Evolutionary conservation across 2,888 invertebrate species (phyloP), one percentile per base, ranked within the genome.

Genomic region (Tetragnatha montana): DNA sequence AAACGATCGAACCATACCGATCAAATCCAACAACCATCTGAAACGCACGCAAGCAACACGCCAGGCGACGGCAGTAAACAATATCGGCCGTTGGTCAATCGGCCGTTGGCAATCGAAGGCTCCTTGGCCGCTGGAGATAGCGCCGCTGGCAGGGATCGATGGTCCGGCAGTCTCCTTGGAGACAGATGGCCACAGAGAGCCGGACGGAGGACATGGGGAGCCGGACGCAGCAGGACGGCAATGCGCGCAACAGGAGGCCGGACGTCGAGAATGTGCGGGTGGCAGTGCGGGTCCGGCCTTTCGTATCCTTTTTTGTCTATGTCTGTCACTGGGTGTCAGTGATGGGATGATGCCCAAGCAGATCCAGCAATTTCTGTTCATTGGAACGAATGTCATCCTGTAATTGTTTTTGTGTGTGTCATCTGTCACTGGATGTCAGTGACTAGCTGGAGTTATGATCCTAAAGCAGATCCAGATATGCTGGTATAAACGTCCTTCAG

Each of bases 281-380:
- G n/a, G 95, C 95, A 4, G 95, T 95, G 12, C 92, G 95, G 71
- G 94, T 95, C 68, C 93, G 95, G 50, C 95, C 95, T 86, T 95
- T 95, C 91, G 93, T 93, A 93, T 93, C 93, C 93, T 93, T 93
- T 92, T 17, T 47, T 47, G 71, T 35, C 8, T 70, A 49, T 47
- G 19, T 49, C 14, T 81, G n/a, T 1, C 22, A 17, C 0, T 19
- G n/a, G 10, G 4, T 35, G 35, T 4, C 35, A 35, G 35, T 35
- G 35, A 35, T 35, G 35, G 35, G 4, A 4, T 2, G 35, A 35
- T n/a, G 35, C 35, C 4, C 35, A 35, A 35, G 35, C 35, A 35
- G 4, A 35, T 35, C 1, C 35, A 35, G 35, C 35, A 2, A 35
- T 2, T 35, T 35, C 35, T 35, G 35, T 35, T 2, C 4, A 35